These are phyloP conservation scores for Clusia tigrina DNA, from an alignment of 2,888 invertebrate species.

Conservation along the genomic window DNA sequence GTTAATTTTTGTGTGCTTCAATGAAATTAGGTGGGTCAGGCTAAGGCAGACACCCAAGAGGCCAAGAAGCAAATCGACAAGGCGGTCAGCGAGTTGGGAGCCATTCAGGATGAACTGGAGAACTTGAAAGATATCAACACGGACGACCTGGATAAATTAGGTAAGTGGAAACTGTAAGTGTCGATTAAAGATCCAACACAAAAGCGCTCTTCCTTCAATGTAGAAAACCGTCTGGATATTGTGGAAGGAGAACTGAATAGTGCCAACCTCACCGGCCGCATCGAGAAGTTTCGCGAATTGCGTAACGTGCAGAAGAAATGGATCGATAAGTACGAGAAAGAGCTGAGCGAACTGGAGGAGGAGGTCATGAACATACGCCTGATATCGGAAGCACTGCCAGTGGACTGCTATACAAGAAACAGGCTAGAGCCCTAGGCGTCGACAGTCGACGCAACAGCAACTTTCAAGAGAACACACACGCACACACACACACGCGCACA, in stretches of 20 bases:
- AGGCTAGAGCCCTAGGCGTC: conserved; percentile 71
- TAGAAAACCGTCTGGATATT: conserved; percentile 72
- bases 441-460: neutral
- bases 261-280: conserved; percentile 79
- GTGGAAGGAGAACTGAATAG: conserved; percentile 77
- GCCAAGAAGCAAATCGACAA: conserved; percentile 84
- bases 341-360: conserved; percentile 72
- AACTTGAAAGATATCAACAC: conserved; percentile 78
- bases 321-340: conserved; percentile 82
- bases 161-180: conserved; percentile 54
- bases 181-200: neutral
- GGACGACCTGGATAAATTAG: conserved; percentile 70
- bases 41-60: conserved; percentile 82
- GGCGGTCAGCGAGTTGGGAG: conserved; percentile 79
- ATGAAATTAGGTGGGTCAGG: conserved; percentile 80
- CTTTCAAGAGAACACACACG: too few relatives aligned
- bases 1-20: neutral
- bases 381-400: conserved; percentile 83
- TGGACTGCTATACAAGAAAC: conserved; percentile 80
- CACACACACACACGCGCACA: conserved; percentile 13
- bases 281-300: conserved; percentile 77
- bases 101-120: conserved; percentile 78
- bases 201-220: conserved; percentile 12
- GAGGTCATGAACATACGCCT: conserved; percentile 86
- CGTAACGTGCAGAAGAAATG: conserved; percentile 75